phyloP scores from a whole-genome alignment of 2,113 vertebrate genomes.

The Castor canadensis region DNA sequence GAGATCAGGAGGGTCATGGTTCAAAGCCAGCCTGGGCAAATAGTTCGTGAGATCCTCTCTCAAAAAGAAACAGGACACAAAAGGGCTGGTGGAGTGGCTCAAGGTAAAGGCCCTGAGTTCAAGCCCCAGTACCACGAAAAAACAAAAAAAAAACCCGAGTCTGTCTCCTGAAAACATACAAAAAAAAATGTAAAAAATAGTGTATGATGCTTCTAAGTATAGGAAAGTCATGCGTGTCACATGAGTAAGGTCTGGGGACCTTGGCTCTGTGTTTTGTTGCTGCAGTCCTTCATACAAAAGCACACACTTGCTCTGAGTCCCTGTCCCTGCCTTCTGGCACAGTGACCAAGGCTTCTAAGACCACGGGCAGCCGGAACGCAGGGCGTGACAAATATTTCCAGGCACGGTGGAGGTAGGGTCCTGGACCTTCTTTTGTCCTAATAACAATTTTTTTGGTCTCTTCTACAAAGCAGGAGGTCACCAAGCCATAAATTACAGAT shows the following conservation, averaged over 20 bases:
- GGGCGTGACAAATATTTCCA: background rate
- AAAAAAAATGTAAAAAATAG: background rate
- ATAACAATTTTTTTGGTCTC: background rate
- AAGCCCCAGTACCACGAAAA: no score
- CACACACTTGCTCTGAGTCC: background rate
- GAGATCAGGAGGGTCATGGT: no score
- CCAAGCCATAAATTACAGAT: background rate
- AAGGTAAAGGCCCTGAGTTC: no score
- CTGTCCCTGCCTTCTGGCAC: background rate
- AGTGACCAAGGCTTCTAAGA: background rate
- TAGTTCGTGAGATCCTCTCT: no score
- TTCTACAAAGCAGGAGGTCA: background rate
- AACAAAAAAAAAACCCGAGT: no score
- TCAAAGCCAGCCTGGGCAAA: no score
- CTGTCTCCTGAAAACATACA: background rate
- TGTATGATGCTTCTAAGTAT: rapidly evolving
- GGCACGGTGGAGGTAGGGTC: background rate
- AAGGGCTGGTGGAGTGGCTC: no score
- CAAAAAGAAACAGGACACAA: no score
- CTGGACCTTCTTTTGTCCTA: background rate
- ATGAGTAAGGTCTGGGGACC: background rate
- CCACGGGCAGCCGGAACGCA: background rate
- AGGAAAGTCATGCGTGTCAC: background rate
- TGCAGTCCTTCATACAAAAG: background rate
- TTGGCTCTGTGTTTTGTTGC: background rate